Evolutionary conservation across 1,140 invertebrate genomes (phyloP), one percentile per base, ranked within the genome.

Genomic region (Dreissena rostriformis): DNA sequence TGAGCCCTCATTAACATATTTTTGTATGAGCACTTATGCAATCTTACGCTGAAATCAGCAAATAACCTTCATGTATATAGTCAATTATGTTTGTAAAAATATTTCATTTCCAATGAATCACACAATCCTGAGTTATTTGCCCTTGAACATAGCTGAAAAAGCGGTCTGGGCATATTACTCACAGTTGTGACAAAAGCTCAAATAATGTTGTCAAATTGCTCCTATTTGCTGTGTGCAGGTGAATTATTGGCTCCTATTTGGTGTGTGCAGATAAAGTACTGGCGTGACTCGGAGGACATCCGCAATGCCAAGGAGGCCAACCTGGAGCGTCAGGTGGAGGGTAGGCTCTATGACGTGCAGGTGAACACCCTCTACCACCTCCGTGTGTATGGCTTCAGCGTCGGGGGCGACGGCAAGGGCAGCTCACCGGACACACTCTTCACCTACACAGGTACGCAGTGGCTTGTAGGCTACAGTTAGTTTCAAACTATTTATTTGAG

Each of bases 391-490:
- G 98, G 97, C 0, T 99, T 96, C 93, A 98, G 97, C 39, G 96
- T 97, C 86, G 98, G 98, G 49, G 98, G 98, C 0, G 98, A 99
- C 92, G 98, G 98, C 0, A 95, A 97, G 68, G 98, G 98, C 97
- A 99, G 98, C 72, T 98, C 97, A 84, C 98, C 98, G 15, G 70
- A 86, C 22, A 84, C 87, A 24, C 80, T 76, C 24, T 90, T 90
- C 70, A 86, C 88, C 14, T 70, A 53, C 55, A 17, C 49, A 28
- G 66, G 77, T 79, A 79, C 49, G 77, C 68, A 66, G 65, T 75
- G 4, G 2, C 39, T 39, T 39, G 39, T 39, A n/a, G n/a, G n/a
- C n/a, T n/a, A n/a, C n/a, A n/a, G 2, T 39, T 39, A 39, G 39
- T 39, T 39, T 39, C 4, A 39, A 39, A 2, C 39, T 39, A 8